Base-by-base conservation (phyloP, 2,888 invertebrate species). In the Cephus rjabovi region DNA sequence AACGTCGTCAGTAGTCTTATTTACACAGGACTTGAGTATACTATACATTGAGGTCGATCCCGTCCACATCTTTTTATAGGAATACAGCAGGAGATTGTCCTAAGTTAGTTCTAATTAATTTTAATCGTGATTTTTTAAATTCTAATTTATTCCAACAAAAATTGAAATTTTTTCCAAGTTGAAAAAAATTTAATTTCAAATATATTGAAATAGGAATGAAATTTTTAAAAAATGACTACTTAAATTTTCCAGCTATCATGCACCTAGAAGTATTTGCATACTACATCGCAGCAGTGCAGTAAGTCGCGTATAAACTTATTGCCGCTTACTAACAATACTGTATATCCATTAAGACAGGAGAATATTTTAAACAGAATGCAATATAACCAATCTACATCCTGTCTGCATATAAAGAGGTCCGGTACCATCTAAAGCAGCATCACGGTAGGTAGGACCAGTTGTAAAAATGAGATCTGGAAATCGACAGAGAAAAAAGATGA, bases 401-500 rank as follows among this genome's bases (percentile, higher is more conserved):
- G 9, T 56, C 56, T 23, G 56, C 56, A 56, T 56, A 56, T 56
- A 56, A 56, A 56, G 56, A 56, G 56, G 9, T 56, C 56, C 56
- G 56, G 23, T 23, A 56, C 56, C 1, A 23, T 23, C 23, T 2
- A 9, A 2, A 23, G 56, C 56, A 56, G 56, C 6, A 56, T 56
- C 23, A 9, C 56, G 56, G 0, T 56, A 9, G 23, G 9, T 6
- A 15, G 15, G 15, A 15, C 40, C 56, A 56, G 23, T 56, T 23
- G 56, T 56, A 56, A 56, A 56, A 56, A 56, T 23, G 56, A 23
- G 56, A 56, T 56, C 23, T 56, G 23, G 2, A 56, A 56, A 56
- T 56, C 56, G 56, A 56, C 23, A 56, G 9, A 56, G 23, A 56
- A 56, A 56, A 80, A 79, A 82, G 81, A 80, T 77, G 77, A 74